Percentiles rank a stretch among this genome's conserved stretches.
phyloP scores from a whole-genome alignment of 1,140 invertebrate genomes.

The Drosophila tropicalis region DNA sequence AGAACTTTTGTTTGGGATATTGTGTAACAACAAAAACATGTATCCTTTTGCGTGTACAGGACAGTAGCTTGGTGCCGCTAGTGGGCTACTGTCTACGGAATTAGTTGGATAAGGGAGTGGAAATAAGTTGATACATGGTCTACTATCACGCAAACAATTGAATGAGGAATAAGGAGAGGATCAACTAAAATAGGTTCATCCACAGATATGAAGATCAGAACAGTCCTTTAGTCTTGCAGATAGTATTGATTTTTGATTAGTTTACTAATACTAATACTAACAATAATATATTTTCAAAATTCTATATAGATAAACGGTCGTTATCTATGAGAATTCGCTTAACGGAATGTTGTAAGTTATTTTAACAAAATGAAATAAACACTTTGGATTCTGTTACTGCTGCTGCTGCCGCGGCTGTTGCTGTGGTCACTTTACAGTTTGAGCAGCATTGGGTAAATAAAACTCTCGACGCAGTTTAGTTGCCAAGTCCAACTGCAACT shows the following conservation, averaged over 20 bases:
- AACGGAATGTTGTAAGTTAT: not conserved
- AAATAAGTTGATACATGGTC: not conserved
- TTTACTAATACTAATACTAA: too few relatives aligned
- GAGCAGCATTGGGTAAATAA: slow-evolving; percentile 57
- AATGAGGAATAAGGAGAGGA: not conserved
- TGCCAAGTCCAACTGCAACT: slow-evolving; percentile 16
- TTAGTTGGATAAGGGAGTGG: not conserved
- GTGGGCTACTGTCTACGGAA: not conserved
- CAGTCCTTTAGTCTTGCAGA: not conserved
- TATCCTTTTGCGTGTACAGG: not conserved
- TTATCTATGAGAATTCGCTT: not conserved
- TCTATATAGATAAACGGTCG: not conserved
- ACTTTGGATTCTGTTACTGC: slow-evolving; percentile 26
- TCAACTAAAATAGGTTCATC: not conserved
- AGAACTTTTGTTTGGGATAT: not conserved
- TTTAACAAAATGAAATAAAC: slow-evolving; percentile 33
- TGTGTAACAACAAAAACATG: not conserved
- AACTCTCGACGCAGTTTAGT: slow-evolving; percentile 58
- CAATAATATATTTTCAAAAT: not conserved
- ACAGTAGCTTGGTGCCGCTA: not conserved
- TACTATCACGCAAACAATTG: not conserved
- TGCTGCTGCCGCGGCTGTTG: slow-evolving; percentile 15
- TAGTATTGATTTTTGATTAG: too few relatives aligned
- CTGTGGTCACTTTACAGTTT: slow-evolving; percentile 65
- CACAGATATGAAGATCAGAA: not conserved